phyloP scores from a whole-genome alignment of 2,888 invertebrate genomes.

The Halocaridina rubra region DNA sequence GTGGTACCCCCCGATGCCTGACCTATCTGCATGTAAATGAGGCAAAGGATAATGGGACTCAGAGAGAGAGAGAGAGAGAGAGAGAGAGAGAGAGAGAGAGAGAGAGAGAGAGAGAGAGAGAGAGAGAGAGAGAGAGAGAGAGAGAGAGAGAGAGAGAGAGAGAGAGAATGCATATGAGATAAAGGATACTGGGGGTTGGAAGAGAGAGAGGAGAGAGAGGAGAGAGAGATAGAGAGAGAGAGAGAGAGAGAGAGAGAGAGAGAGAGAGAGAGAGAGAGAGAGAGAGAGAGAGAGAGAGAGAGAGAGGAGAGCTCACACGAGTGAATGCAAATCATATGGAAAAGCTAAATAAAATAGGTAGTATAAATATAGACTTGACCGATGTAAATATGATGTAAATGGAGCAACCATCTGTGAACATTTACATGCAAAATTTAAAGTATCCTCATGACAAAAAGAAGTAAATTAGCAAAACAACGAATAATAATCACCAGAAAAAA shows the following conservation, averaged over 20 bases:
- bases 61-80: not conserved
- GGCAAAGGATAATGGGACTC: not conserved
- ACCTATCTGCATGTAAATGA: too few species aligned
- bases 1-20: too few species aligned
- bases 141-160: not conserved
- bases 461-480: too few species aligned
- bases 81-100: not conserved
- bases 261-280: not conserved
- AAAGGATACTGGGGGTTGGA: not conserved
- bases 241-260: slow-evolving; percentile 10
- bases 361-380: too few species aligned
- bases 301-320: too few species aligned
- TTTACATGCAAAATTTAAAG: too few species aligned
- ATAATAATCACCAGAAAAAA: too few species aligned
- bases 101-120: not conserved
- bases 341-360: too few species aligned
- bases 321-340: too few species aligned
- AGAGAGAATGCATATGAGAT: not conserved
- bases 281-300: slow-evolving; percentile 11
- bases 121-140: not conserved
- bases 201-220: not conserved
- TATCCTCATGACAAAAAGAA: too few species aligned
- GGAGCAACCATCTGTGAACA: too few species aligned
- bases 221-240: slow-evolving; percentile 22
- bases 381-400: too few species aligned